A percentile compares a stretch with the other conserved stretches of the same genome.
phyloP scores from a whole-genome alignment of 1,140 invertebrate species.

The Palaemon carinicauda region DNA sequence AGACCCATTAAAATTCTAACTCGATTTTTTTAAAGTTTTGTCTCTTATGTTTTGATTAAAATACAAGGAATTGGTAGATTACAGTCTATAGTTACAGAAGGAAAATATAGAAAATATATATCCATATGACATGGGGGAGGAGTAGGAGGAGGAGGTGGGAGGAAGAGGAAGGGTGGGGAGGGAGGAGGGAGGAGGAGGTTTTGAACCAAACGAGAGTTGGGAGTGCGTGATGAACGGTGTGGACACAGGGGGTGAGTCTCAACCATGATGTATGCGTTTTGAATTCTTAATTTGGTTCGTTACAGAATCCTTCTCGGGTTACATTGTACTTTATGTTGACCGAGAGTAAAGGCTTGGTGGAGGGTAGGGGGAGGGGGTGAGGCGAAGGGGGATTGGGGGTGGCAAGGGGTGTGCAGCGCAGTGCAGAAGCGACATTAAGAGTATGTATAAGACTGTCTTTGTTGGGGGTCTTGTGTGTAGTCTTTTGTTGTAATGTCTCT shows the following conservation, averaged over 20 bases:
- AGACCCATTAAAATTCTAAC: no score
- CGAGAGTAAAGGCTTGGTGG: slow-evolving; percentile 6
- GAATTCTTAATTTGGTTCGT: slow-evolving; percentile 51
- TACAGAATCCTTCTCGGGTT: slow-evolving; percentile 34
- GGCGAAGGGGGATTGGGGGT: not conserved
- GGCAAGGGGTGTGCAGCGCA: not conserved
- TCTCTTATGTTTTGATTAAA: no score
- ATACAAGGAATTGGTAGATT: no score
- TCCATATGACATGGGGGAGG: not conserved
- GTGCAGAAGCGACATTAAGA: no score
- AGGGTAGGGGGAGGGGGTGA: not conserved
- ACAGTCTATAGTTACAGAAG: no score
- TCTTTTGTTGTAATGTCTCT: no score
- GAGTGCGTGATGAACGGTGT: slow-evolving; percentile 37
- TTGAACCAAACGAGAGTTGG: not conserved
- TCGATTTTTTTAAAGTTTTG: no score
- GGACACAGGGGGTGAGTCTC: not conserved
- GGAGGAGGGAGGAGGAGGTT: no score
- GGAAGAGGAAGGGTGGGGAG: not conserved
- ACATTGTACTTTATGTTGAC: slow-evolving; percentile 28
- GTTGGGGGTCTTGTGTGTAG: no score
- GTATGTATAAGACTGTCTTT: no score
- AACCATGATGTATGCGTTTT: slow-evolving; percentile 46
- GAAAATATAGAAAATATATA: not conserved
- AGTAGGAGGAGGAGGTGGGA: not conserved